These are phyloP conservation scores for Nothoprocta perdicaria DNA, from an alignment of 2,113 vertebrate species.

Conservation along the genomic window DNA sequence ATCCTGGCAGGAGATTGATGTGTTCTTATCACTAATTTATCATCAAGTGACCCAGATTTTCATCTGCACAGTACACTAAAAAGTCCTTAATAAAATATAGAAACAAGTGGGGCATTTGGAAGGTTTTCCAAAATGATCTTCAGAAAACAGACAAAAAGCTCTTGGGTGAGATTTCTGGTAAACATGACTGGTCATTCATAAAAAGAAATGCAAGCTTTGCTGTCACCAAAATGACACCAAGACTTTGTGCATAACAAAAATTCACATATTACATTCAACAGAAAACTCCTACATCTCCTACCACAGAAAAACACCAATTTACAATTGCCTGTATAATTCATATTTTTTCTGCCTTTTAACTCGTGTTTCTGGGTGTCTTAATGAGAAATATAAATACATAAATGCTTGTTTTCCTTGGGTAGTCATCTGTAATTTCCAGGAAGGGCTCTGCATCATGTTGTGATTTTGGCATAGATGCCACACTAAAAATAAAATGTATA, in stretches of 20 bases:
- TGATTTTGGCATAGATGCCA: not conserved
- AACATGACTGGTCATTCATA: conserved; percentile 22
- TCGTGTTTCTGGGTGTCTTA: not conserved
- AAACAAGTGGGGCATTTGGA: conserved; percentile 9
- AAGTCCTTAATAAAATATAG: not conserved
- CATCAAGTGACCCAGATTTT: not conserved
- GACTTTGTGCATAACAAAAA: not conserved
- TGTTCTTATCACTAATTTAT: not conserved
- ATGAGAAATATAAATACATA: not conserved
- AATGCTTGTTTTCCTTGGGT: conserved; percentile 12
- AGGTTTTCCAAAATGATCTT: conserved; percentile 43
- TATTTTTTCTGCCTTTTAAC: conserved; percentile 4
- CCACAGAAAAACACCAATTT: not conserved
- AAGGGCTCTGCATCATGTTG: conserved; percentile 15
- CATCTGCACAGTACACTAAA: not conserved
- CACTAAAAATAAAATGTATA: conserved; percentile 20
- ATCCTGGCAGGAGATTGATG: not conserved
- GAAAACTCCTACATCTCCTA: not conserved
- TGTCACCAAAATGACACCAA: not conserved
- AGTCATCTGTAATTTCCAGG: conserved; percentile 23
- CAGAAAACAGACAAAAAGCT: not conserved
- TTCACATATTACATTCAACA: not conserved
- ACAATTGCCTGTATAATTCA: not conserved
- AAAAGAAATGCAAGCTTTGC: not conserved
- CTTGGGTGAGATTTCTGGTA: not conserved